A percentile compares a stretch with the other conserved stretches of the same genome.
These are phyloP conservation scores for Dromas ardeola DNA, from an alignment of 2,113 vertebrate genomes.

Conservation along the genomic window DNA sequence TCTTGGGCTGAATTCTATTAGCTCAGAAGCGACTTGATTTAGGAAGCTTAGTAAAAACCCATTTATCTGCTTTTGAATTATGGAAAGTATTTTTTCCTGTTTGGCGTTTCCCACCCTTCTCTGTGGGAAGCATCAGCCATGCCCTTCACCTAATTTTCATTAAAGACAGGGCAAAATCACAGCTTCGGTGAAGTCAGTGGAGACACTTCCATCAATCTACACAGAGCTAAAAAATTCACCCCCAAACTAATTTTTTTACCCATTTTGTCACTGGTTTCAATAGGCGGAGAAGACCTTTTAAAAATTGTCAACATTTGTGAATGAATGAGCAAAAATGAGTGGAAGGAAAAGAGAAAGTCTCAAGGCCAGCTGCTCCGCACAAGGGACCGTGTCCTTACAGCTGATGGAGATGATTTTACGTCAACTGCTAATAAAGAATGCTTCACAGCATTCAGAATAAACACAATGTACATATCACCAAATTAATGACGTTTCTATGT, in stretches of 20 bases:
- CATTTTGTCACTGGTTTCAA: neutral
- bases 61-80: neutral
- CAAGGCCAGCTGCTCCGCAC: neutral
- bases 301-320: neutral
- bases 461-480: neutral
- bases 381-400: neutral
- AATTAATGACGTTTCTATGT: neutral
- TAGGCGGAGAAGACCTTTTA: neutral
- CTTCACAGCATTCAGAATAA: neutral
- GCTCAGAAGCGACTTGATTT: neutral
- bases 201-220: neutral
- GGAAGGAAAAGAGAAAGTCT: neutral
- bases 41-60: neutral
- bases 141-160: neutral
- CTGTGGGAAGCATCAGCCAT: neutral
- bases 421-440: neutral
- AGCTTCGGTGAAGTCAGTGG: neutral
- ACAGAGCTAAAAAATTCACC: neutral
- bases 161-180: neutral
- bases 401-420: neutral
- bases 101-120: neutral
- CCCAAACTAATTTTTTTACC: neutral
- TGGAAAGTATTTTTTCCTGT: neutral
- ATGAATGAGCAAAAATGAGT: neutral
- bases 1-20: neutral